Evolutionary conservation across 2,888 invertebrate genomes (phyloP).

Genomic region (Cetonia aurata): DNA sequence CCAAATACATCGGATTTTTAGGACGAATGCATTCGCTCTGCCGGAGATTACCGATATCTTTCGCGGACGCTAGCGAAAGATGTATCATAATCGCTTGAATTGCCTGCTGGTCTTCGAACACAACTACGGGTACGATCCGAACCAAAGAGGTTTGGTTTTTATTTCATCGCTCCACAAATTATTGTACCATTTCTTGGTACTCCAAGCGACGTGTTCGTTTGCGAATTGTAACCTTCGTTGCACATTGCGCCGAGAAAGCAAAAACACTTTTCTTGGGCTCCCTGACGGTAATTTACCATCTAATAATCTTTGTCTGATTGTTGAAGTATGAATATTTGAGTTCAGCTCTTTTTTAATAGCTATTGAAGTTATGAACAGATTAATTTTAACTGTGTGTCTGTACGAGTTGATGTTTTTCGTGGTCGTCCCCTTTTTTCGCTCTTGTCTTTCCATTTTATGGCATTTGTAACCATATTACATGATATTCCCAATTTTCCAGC

Average conservation of each 20-base stretch:
- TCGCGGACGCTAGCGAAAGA: no score
- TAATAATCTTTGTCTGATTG: slow-evolving; percentile 6
- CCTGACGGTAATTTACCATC: slow-evolving; percentile 11
- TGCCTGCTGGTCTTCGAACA: slow-evolving; percentile 12
- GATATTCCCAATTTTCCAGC: slow-evolving; percentile 16
- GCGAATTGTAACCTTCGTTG: not conserved
- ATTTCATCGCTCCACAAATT: slow-evolving; percentile 8
- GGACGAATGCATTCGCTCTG: no score
- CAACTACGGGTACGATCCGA: slow-evolving; percentile 15
- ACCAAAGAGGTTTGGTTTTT: slow-evolving; percentile 8
- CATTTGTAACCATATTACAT: slow-evolving; percentile 11
- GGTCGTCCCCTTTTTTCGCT: not conserved
- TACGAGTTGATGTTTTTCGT: not conserved
- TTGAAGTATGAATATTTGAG: slow-evolving; percentile 8
- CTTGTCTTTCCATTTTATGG: slow-evolving; percentile 3
- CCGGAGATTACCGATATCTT: no score
- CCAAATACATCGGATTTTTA: no score
- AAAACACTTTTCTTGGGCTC: slow-evolving; percentile 1
- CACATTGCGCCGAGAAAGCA: not conserved
- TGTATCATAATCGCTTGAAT: no score
- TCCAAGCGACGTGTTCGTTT: not conserved
- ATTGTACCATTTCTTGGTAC: slow-evolving; percentile 9
- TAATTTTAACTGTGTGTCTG: not conserved
- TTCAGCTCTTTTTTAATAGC: slow-evolving; percentile 9
- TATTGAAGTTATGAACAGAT: not conserved